Evolutionary conservation across 53 echinoderm and acorn worm species (phyloP).

Genomic region (Holothuria scabra): DNA sequence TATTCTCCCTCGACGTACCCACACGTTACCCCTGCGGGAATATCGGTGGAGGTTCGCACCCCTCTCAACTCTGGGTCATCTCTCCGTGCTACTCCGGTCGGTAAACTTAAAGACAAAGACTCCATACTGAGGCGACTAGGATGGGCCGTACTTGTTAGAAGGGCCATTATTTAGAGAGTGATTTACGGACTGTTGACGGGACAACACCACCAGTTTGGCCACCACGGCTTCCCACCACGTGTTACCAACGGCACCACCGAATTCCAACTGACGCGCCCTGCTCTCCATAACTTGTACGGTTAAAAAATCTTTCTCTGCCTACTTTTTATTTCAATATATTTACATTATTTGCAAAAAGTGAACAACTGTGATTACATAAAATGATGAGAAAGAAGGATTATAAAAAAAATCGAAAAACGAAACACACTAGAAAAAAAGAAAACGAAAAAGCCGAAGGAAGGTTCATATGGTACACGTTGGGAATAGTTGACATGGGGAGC

Average conservation of each 20-base stretch:
- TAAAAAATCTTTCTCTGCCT: slow-evolving; percentile 16
- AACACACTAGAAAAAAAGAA: slow-evolving; percentile 6
- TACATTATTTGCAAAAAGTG: slow-evolving; percentile 39
- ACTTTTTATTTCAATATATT: slow-evolving; percentile 23
- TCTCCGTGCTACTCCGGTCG: slow-evolving; percentile 6
- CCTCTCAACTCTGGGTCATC: slow-evolving; percentile 25
- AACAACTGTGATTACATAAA: slow-evolving; percentile 52
- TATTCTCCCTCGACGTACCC: slow-evolving; percentile 49
- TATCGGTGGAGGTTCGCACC: slow-evolving; percentile 41
- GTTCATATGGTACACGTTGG: slow-evolving; percentile 46
- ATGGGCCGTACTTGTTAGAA: background rate
- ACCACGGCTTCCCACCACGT: slow-evolving; percentile 32
- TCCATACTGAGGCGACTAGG: background rate
- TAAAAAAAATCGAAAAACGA: background rate
- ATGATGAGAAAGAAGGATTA: slow-evolving; percentile 40
- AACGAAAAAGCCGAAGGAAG: slow-evolving; percentile 5
- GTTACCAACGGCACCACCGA: slow-evolving; percentile 31
- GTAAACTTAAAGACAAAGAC: slow-evolving; percentile 21
- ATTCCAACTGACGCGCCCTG: slow-evolving; percentile 33
- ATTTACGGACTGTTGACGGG: slow-evolving; percentile 11
- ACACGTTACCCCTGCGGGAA: slow-evolving; percentile 48
- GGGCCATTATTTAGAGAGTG: slow-evolving; percentile 30
- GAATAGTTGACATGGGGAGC: slow-evolving; percentile 3
- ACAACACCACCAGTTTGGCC: slow-evolving; percentile 7
- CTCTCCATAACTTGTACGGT: slow-evolving; percentile 10